These are phyloP conservation scores for Ia io DNA, from an alignment of 2,113 vertebrate genomes.

Conservation along the genomic window DNA sequence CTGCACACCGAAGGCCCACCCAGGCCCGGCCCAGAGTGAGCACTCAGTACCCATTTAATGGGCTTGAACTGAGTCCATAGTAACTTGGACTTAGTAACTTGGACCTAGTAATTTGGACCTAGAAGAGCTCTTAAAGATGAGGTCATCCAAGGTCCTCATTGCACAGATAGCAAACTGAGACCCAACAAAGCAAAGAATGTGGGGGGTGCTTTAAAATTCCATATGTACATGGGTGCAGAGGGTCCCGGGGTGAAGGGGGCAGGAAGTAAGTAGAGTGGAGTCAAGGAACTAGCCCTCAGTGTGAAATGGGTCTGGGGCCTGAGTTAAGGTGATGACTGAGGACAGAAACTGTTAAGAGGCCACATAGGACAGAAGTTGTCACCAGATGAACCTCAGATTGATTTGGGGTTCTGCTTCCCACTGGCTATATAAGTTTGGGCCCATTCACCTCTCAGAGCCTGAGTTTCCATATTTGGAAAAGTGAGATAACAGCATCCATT, in stretches of 20 bases:
- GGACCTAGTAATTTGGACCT: background rate
- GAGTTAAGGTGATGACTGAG: background rate
- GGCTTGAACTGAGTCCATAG: background rate
- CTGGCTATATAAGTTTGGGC: background rate
- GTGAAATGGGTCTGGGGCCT: background rate
- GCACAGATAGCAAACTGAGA: background rate
- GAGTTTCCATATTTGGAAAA: slow-evolving; percentile 12
- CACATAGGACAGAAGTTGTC: background rate
- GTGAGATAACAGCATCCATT: background rate
- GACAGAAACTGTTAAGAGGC: background rate
- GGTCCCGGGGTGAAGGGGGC: background rate
- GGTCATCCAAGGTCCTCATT: background rate
- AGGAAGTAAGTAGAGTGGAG: background rate
- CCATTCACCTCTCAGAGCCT: background rate
- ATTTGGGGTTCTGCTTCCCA: background rate
- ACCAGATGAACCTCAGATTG: background rate
- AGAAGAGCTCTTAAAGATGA: background rate
- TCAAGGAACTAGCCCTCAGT: background rate
- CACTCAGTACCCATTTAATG: background rate
- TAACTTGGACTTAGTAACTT: background rate
- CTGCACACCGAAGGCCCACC: background rate
- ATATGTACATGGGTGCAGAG: background rate
- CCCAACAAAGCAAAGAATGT: background rate
- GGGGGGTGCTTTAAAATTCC: background rate
- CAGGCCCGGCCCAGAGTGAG: background rate